These are phyloP conservation scores for Microtus obscurus DNA, from an alignment of 2,797 vertebrate species.

Conservation along the genomic window DNA sequence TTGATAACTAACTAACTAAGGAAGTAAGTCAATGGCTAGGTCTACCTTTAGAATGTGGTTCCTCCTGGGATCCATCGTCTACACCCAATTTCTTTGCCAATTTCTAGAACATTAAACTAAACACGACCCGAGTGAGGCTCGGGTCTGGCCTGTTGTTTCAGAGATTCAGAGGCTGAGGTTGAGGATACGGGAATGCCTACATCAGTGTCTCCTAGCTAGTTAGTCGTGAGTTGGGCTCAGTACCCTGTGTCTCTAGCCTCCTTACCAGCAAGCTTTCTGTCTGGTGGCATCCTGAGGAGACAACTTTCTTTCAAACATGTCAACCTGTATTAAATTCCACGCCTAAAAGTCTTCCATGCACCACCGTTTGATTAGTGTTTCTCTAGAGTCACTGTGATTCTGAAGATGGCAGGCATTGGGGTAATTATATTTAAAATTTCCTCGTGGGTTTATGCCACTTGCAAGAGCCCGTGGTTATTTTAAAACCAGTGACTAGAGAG, in stretches of 20 bases:
- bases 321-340: conserved; percentile 68
- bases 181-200: conserved; percentile 12
- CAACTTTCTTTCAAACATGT: conserved; percentile 70
- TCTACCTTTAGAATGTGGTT: not conserved
- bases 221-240: conserved; percentile 55
- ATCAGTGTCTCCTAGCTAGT: conserved; percentile 55
- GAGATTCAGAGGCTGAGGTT: not conserved
- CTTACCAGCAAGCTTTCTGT: conserved; percentile 56
- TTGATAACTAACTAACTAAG: not conserved
- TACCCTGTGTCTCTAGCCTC: conserved; percentile 49
- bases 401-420: conserved; percentile 70
- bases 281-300: conserved; percentile 65
- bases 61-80: not conserved
- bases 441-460: conserved; percentile 68
- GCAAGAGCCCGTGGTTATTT: conserved; percentile 66
- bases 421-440: conserved; percentile 69
- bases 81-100: not conserved
- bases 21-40: not conserved
- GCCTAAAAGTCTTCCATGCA: conserved; percentile 70
- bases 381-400: conserved; percentile 68
- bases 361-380: conserved; percentile 60
- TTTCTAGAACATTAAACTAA: not conserved
- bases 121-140: not conserved
- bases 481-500: conserved; percentile 10
- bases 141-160: not conserved